A percentile compares a stretch with the other conserved stretches of the same genome.
These are phyloP conservation scores for Malurus elegans DNA, from an alignment of 2,113 vertebrate genomes.

Conservation along the genomic window DNA sequence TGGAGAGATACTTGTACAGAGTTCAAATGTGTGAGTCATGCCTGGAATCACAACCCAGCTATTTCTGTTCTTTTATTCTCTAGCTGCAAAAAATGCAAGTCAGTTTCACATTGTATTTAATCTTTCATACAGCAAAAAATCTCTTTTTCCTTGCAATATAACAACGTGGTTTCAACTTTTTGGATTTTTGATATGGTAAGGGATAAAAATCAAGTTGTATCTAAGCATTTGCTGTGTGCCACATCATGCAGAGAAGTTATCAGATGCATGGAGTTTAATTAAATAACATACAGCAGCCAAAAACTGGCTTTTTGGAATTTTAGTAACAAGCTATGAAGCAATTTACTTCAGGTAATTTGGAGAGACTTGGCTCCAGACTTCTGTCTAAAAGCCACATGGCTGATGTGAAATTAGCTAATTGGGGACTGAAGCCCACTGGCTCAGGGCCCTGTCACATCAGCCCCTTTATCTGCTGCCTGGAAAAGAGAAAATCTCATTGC, in stretches of 20 bases:
- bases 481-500: not conserved
- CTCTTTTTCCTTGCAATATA: not conserved
- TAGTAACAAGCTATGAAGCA: conserved; percentile 33
- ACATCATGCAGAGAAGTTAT: not conserved
- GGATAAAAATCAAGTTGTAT: not conserved
- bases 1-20: not conserved
- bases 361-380: conserved; percentile 29
- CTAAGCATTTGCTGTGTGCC: not conserved
- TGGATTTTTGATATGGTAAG: not conserved
- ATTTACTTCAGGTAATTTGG: conserved; percentile 54
- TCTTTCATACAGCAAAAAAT: not conserved
- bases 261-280: conserved; percentile 42
- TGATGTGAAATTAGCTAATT: conserved; percentile 15
- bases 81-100: not conserved
- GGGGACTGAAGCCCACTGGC: not conserved
- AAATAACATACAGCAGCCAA: conserved; percentile 31
- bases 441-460: not conserved
- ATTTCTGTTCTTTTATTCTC: not conserved
- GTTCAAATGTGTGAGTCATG: not conserved
- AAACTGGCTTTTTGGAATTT: conserved; percentile 14
- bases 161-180: not conserved
- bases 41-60: not conserved
- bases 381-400: conserved; percentile 25
- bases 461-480: not conserved
- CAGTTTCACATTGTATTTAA: not conserved